Conservation (phyloP, 2,888 invertebrate species). For the Ametastegia equiseti region DNA sequence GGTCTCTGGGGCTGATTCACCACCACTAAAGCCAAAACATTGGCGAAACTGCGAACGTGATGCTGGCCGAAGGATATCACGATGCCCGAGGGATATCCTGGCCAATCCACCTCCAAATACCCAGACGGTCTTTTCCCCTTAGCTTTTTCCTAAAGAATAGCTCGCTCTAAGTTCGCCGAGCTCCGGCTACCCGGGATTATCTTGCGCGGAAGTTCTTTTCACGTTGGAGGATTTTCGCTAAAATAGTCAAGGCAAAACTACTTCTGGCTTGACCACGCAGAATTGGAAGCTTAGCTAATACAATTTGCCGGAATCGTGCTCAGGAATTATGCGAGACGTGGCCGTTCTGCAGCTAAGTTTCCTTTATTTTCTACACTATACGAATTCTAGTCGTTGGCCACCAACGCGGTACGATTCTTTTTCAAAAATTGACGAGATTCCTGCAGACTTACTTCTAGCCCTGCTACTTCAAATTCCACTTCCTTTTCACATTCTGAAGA, state of each 20-base stretch:
- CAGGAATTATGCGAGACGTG: not conserved
- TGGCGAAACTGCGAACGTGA: not conserved
- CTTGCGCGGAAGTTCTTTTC: not conserved
- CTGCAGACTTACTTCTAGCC: not conserved
- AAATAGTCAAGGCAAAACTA: not conserved
- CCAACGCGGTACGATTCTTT: not conserved
- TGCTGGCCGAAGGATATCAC: conserved; percentile 5
- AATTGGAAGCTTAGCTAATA: conserved; percentile 18
- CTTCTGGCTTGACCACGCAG: not conserved
- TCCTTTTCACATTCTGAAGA: not conserved
- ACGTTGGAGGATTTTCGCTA: not conserved
- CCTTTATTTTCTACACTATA: not conserved
- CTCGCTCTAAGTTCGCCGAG: not conserved
- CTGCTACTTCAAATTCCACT: not conserved
- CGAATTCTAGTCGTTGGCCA: not conserved
- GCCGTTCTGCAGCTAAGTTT: not conserved
- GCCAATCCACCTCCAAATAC: conserved; percentile 6
- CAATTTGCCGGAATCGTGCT: not conserved
- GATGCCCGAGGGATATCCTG: conserved; percentile 16
- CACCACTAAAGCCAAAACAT: not conserved
- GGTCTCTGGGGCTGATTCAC: conserved; percentile 26
- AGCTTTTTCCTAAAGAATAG: not conserved
- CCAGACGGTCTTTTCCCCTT: conserved; percentile 19
- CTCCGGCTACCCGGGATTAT: not conserved
- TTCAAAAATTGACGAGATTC: not conserved